Conservation (phyloP, 2,113 vertebrate genomes). For the Gnathonemus echidnorhynchus region DNA sequence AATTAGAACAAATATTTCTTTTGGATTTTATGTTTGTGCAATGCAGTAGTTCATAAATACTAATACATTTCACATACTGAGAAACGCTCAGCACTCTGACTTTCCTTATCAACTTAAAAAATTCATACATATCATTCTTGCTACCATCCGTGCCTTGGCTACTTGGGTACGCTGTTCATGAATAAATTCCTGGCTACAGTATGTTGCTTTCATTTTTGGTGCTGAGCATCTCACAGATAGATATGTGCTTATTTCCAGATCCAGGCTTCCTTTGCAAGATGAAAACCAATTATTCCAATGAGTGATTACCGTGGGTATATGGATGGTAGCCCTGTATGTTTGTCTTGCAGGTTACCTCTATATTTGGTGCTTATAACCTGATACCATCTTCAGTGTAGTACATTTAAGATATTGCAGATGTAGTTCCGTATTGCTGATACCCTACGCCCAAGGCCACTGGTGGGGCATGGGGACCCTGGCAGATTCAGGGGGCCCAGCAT, state of each 20-base stretch:
- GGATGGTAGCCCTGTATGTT: not conserved
- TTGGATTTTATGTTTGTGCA: not conserved
- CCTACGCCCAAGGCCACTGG: not conserved
- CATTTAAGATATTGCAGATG: not conserved
- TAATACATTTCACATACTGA: not conserved
- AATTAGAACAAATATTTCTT: not conserved
- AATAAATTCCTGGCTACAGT: not conserved
- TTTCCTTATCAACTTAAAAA: not conserved
- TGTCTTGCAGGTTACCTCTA: not conserved
- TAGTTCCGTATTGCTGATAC: not conserved
- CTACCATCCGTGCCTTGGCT: not conserved
- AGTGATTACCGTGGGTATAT: not conserved
- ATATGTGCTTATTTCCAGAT: not conserved
- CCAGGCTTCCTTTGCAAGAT: not conserved
- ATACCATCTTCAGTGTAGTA: not conserved
- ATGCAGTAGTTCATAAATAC: not conserved
- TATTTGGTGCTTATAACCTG: not conserved
- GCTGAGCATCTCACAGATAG: not conserved
- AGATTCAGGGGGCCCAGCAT: not conserved
- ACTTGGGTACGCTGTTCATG: not conserved
- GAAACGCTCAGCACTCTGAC: not conserved
- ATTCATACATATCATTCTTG: not conserved
- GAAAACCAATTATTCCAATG: not conserved
- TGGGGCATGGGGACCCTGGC: not conserved
- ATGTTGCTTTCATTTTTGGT: not conserved